Conservation (phyloP, 2,113 vertebrate species). For the Lynx canadensis region DNA sequence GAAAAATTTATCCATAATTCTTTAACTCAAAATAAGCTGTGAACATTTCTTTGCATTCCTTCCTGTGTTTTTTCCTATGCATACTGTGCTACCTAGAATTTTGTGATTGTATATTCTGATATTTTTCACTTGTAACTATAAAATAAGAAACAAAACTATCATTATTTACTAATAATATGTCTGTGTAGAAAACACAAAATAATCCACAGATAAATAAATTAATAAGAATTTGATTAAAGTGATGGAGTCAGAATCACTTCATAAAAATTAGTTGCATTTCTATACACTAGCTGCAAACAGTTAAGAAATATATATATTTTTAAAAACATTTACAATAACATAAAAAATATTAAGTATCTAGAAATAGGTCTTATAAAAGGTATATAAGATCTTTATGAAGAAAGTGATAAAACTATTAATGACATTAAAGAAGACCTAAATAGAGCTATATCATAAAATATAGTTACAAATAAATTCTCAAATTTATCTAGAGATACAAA, state of each 20-base stretch:
- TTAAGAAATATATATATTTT: background rate
- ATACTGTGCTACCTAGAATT: background rate
- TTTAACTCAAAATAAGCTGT: conserved; percentile 20
- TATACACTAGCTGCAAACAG: background rate
- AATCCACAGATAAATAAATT: background rate
- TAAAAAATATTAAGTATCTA: conserved; percentile 22
- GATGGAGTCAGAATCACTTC: background rate
- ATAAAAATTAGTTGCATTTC: background rate
- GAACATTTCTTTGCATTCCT: background rate
- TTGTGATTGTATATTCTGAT: background rate
- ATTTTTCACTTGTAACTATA: background rate
- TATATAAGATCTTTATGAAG: background rate
- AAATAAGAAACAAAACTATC: background rate
- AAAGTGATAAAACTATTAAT: background rate
- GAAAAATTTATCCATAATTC: background rate
- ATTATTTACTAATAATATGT: conserved; percentile 15
- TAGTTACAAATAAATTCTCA: background rate
- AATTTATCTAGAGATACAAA: background rate
- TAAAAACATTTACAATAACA: background rate
- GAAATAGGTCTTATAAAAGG: background rate
- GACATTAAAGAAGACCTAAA: background rate
- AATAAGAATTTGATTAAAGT: conserved; percentile 27
- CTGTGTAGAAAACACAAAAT: conserved; percentile 14
- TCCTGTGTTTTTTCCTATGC: background rate
- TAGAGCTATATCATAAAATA: background rate